Conservation (phyloP, 2,888 invertebrate genomes). For the Eudemis profundana region DNA sequence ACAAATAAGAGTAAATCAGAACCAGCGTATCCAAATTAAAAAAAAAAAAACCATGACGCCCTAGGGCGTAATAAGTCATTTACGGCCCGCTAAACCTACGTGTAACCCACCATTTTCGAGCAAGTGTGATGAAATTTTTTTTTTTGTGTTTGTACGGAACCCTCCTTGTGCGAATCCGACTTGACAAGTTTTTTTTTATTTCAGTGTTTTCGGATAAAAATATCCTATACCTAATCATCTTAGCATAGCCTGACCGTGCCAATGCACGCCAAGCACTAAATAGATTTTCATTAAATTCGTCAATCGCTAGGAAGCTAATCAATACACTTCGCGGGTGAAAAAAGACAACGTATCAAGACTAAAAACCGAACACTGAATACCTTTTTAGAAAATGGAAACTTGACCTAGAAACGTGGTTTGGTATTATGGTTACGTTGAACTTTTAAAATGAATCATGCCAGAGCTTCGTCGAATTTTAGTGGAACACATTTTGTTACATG, state of each 20-base stretch:
- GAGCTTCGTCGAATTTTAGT: constrained; percentile 37
- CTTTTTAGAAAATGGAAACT: constrained; percentile 43
- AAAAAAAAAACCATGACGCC: too few relatives aligned
- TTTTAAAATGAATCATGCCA: constrained; percentile 40
- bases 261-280: neutral
- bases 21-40: too few relatives aligned
- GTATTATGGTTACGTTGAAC: constrained; percentile 42
- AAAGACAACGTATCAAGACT: constrained; percentile 30
- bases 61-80: too few relatives aligned
- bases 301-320: constrained; percentile 27
- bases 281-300: constrained; percentile 6
- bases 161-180: too few relatives aligned
- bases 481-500: constrained; percentile 37
- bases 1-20: too few relatives aligned
- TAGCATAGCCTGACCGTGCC: neutral
- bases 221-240: too few relatives aligned
- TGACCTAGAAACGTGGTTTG: constrained; percentile 41
- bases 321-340: constrained; percentile 31
- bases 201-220: too few relatives aligned
- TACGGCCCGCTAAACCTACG: too few relatives aligned
- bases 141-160: too few relatives aligned
- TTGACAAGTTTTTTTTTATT: too few relatives aligned
- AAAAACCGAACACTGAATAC: constrained; percentile 32
- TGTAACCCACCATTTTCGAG: too few relatives aligned
- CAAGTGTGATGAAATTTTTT: too few relatives aligned